These are phyloP conservation scores for Galagoides demidoff DNA, from an alignment of 2,797 vertebrate species.

Conservation along the genomic window DNA sequence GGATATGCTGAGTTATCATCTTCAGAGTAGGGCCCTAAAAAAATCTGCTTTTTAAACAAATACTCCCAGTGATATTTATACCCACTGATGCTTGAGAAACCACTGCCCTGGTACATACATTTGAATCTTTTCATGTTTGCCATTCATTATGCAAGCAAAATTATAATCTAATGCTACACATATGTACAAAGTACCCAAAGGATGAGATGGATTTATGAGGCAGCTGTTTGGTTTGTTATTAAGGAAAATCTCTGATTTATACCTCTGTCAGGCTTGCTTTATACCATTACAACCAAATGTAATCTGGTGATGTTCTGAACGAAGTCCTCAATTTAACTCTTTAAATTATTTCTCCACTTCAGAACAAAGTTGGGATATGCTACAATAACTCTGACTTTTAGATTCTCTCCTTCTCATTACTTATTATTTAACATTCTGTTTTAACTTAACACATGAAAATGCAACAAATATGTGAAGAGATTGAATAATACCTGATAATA, in stretches of 20 bases:
- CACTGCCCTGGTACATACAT: neutral
- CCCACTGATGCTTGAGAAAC: neutral
- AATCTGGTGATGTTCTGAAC: neutral
- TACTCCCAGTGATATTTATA: neutral
- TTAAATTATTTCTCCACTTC: neutral
- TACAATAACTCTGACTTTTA: neutral
- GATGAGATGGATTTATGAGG: neutral
- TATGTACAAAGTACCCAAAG: neutral
- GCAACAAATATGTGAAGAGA: neutral
- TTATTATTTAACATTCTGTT: neutral
- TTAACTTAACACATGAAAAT: neutral
- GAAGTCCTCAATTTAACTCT: neutral
- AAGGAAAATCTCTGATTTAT: constrained; percentile 50
- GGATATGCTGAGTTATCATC: neutral
- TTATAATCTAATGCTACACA: too few relatives aligned
- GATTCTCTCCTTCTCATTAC: neutral
- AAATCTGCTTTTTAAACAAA: neutral
- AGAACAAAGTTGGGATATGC: neutral
- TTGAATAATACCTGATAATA: neutral
- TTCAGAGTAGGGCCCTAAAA: neutral
- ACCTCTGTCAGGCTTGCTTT: neutral
- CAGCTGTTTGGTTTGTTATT: neutral
- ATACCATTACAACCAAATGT: neutral
- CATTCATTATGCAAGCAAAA: neutral
- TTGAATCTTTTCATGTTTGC: neutral